Evolutionary conservation across 2,888 invertebrate species (phyloP).

Genomic region (Cataglyphis cursor): DNA sequence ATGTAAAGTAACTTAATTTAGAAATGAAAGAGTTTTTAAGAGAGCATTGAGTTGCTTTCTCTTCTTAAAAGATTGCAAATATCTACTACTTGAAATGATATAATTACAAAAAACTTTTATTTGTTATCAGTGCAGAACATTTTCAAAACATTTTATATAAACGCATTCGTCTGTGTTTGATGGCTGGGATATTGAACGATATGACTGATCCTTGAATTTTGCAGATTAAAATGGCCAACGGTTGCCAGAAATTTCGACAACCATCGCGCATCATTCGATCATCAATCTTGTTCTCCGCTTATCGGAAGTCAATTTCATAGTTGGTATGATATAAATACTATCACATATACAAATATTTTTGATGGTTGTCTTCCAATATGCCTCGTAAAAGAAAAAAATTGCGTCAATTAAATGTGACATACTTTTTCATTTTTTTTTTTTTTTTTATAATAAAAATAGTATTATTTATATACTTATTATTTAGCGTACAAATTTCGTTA

Average conservation of each 20-base stretch:
- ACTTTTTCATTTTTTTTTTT: constrained; percentile 5
- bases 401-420: constrained; percentile 30
- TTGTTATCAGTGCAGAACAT: constrained; percentile 60
- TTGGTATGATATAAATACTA: constrained; percentile 46
- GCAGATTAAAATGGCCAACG: constrained; percentile 70
- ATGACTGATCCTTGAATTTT: constrained; percentile 68
- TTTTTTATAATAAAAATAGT: constrained; percentile 14
- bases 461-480: background rate
- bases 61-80: background rate
- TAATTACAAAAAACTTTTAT: constrained; percentile 3
- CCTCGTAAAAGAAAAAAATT: background rate
- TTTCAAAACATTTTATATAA: constrained; percentile 64
- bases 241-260: constrained; percentile 70
- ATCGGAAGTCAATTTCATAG: constrained; percentile 68
- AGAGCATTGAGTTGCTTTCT: background rate
- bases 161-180: constrained; percentile 56
- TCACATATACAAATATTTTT: constrained; percentile 36
- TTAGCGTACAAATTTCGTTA: background rate
- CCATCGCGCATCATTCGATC: constrained; percentile 73
- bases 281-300: constrained; percentile 72
- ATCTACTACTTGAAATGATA: constrained; percentile 28
- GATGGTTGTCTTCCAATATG: background rate
- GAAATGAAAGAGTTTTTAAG: background rate
- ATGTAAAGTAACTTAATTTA: background rate
- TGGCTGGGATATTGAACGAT: constrained; percentile 63